Evolutionary conservation across 2,797 vertebrate genomes (phyloP), one percentile per base, ranked within the genome.

Genomic region (Arctocebus calabarensis): DNA sequence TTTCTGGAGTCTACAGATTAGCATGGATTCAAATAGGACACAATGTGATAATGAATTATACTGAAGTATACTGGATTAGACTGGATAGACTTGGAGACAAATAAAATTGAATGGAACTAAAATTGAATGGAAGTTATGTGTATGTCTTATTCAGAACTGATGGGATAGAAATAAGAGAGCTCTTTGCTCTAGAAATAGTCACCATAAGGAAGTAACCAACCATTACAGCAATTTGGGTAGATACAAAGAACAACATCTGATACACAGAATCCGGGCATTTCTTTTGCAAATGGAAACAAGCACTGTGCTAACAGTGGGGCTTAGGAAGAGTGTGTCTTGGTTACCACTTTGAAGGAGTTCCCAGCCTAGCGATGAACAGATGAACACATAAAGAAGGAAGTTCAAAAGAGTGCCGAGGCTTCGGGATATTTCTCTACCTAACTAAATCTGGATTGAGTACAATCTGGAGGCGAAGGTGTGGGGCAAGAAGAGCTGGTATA

Each of bases 61-160:
- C 23, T 77, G 11, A 27, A 74, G 70, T 91, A 27, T 16, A 43
- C 45, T 90, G 11, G 22, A 71, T 88, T 88, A 19, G 5, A 84
- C 61, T 90, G 34, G 66, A 88, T 64, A 17, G n/a, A 45, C 1
- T 86, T 83, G 14, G 43, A 88, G 79, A 71, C 88, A 22, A 79
- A 88, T 59, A 61, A 55, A 32, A 43, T 61, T 93, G 59, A 84
- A 43, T 7, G 71, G 55, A 82, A 84, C 6, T 43, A 13, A 90
- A 77, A 79, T 5, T 43, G 10, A 90, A 70, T 3, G 85, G 43
- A 85, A 86, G 34, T 73, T 59, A 52, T 48, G 27, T 71, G 6
- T 70, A 37, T 88, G 89, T 91, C 64, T 95, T 73, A 89, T 64
- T 91, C 3, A 94, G 32, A 96, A 84, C 34, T 43, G 27, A 62